Evolutionary conservation across 2,797 vertebrate species (phyloP), one percentile per base, ranked within the genome.

Genomic region (Diplodus puntazzo): DNA sequence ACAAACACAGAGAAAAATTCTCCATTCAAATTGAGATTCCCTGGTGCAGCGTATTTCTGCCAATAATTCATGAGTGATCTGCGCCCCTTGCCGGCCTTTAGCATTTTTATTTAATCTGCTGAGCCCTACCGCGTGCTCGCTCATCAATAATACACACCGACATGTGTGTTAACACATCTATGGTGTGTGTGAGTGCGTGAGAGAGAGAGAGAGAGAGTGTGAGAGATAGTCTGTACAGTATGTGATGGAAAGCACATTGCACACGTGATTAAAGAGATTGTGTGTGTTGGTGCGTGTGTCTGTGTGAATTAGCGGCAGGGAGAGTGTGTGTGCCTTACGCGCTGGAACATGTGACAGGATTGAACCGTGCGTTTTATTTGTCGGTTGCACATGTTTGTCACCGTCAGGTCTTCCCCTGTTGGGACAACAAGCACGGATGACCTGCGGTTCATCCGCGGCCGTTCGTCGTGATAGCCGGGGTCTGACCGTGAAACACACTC

Each of bases 41-140:
- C 94, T 93, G 93, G 96, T 86, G 95, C 91, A 91, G 95, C 95
- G 94, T 95, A 94, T 93, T 90, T 80, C 92, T 95, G 95, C 96
- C 96, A 98, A 97, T 98, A 97, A 98, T 98, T 97, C 95, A 97
- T 97, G 96, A 97, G 96, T 96, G 96, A 97, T 97, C 96, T 94
- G 94, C 92, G 94, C 95, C 96, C 89, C 96, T 95, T 92, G 91
- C 90, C 94, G 93, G 95, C 96, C 96, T 96, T 97, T 96, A 97
- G 96, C 96, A 96, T 96, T 97, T 95, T 97, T 94, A 96, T 97
- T 97, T 97, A 97, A 97, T 97, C 95, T 96, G 94, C 94, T 91
- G 95, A 94, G 94, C 94, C 92, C 88, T 93, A 89, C 95, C 89
- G 95, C 92, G 94, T 91, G 89, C 95, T 93, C 94, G 81, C 96